Evolutionary conservation across 2,888 invertebrate species (phyloP).

Genomic region (Taenaris catops): DNA sequence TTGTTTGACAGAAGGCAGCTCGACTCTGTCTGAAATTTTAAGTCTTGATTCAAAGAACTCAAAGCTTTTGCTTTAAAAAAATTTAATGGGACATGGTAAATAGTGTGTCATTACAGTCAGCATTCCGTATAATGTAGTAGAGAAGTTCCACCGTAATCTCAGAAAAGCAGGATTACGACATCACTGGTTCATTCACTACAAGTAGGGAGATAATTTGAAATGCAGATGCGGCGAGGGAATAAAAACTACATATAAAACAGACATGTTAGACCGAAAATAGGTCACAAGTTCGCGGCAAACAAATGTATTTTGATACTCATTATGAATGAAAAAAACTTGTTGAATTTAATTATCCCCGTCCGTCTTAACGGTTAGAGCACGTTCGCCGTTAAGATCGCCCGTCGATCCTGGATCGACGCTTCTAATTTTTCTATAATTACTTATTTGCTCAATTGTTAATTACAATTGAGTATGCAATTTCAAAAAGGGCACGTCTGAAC

Average conservation of each 20-base stretch:
- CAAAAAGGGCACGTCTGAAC: no score
- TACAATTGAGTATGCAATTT: no score
- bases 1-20: no score
- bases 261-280: conserved; percentile 26
- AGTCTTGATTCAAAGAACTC: no score
- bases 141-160: conserved; percentile 12
- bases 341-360: no score
- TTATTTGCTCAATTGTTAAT: no score
- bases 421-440: no score
- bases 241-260: conserved; percentile 26
- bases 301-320: conserved; percentile 17
- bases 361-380: no score
- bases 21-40: no score
- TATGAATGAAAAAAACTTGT: no score
- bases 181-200: conserved; percentile 24
- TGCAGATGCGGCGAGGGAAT: conserved; percentile 25
- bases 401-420: no score
- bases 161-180: conserved; percentile 23
- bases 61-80: neutral
- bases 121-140: conserved; percentile 8
- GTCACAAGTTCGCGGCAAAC: conserved; percentile 26
- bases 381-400: no score
- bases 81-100: conserved; percentile 7
- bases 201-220: conserved; percentile 25
- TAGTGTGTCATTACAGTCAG: conserved; percentile 11